phyloP scores from a whole-genome alignment of 2,797 vertebrate genomes.

The Sebastes trivittatus region DNA sequence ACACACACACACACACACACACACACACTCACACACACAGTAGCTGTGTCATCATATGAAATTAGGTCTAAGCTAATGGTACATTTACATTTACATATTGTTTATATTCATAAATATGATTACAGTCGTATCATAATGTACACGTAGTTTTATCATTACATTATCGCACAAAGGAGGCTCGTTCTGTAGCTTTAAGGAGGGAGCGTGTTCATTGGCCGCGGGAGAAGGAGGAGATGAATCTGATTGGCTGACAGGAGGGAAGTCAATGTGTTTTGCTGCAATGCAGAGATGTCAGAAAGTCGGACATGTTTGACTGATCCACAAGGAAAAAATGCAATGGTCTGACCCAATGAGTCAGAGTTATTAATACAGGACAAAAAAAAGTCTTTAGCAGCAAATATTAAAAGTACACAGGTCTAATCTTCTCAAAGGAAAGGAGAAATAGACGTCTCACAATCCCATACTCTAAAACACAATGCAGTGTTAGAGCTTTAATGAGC shows the following conservation, averaged over 20 bases:
- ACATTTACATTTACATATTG: constrained; percentile 78
- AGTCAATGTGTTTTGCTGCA: not conserved
- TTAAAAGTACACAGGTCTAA: not conserved
- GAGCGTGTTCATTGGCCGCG: constrained; percentile 20
- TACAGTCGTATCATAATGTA: constrained; percentile 78
- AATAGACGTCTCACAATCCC: not conserved
- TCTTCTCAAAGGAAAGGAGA: not conserved
- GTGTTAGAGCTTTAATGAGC: not conserved
- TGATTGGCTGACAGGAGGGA: constrained; percentile 7
- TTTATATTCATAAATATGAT: constrained; percentile 77
- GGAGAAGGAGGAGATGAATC: constrained; percentile 35
- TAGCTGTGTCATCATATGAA: constrained; percentile 77
- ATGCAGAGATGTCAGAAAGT: not conserved
- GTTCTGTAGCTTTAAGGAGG: constrained; percentile 25
- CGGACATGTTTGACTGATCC: not conserved
- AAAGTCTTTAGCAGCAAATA: not conserved
- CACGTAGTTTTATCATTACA: constrained; percentile 66
- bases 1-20: constrained; percentile 4
- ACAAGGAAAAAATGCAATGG: not conserved
- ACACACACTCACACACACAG: constrained; percentile 13
- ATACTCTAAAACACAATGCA: not conserved
- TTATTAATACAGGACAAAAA: not conserved
- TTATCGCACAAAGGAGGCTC: constrained; percentile 49
- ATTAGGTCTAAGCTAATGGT: constrained; percentile 72
- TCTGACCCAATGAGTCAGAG: not conserved